Base-by-base conservation (phyloP, 2,113 vertebrate species). In the Porphyrio hochstetteri region DNA sequence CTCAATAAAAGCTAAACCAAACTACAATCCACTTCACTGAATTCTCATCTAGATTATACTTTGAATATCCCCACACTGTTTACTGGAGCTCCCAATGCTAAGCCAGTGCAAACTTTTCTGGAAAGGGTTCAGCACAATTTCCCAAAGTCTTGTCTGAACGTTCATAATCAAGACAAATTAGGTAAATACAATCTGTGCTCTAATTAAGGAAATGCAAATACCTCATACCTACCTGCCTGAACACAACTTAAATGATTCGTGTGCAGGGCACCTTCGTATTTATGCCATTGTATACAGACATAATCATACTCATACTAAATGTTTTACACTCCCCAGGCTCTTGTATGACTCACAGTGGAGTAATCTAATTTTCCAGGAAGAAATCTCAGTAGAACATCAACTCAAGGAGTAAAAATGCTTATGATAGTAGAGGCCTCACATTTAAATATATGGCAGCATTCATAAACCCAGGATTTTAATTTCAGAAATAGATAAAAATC, bases 401-500 rank as follows among this genome's bases (percentile, higher is more conserved):
- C 3, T 3, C 27, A 76, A 53, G 16, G 31, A 79, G 38, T 53
- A 75, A 78, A 92, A 95, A 53, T 60, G 16, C 52, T 88, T 87
- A 44, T 63, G 50, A 50, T 59, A 79, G 29, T 23, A 72, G 27
- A 61, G 16, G 18, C 53, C 14, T 92, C 36, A 38, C 28, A 82
- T 71, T 84, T 88, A 82, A 82, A 76, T 69, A 60, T 5, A 44
- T 44, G 35, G 82, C 3, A 89, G 28, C 16, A 89, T 91, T 75
- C 9, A 18, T 48, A 95, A 65, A 27, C 63, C n/a, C 28, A 92
- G 24, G 50, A 8, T 86, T 91, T 64, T 68, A 75, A 84, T 61
- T 87, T 78, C 44, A 91, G 64, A 90, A 90, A 75, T 42, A 88
- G 76, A 86, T 91, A 78, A 84, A 85, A 82, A 93, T 84, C 60